Conservation (phyloP, 35 echinoderm and acorn worm species). For the Lytechinus pictus region DNA sequence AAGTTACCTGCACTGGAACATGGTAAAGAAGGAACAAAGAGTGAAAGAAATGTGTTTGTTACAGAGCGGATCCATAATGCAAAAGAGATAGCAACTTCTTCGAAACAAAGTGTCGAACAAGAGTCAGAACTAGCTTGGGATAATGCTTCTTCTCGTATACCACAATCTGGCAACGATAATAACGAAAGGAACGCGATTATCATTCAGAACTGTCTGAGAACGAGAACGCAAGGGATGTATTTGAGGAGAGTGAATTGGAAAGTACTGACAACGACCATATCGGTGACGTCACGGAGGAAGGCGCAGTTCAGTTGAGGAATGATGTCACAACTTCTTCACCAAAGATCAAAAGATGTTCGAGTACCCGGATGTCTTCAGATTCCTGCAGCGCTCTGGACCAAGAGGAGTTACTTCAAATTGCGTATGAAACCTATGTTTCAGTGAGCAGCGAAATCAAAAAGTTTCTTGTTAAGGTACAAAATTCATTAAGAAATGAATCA, state of each 20-base stretch:
- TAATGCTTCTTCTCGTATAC: neutral
- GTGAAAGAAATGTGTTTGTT: neutral
- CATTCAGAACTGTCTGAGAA: neutral
- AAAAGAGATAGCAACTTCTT: neutral
- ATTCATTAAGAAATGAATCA: too few relatives aligned
- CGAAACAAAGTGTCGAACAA: neutral
- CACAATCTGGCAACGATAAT: neutral
- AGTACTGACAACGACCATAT: neutral
- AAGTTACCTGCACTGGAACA: neutral
- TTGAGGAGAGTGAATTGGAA: neutral
- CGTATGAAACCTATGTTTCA: neutral
- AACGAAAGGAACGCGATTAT: neutral
- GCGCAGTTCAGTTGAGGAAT: neutral
- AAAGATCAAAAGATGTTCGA: neutral
- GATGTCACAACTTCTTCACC: neutral
- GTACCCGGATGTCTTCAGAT: neutral
- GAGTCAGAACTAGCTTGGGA: neutral
- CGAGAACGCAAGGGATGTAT: neutral
- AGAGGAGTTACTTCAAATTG: neutral
- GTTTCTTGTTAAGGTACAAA: conserved; percentile 6
- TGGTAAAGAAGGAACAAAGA: neutral
- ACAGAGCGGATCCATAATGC: neutral
- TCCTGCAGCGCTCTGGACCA: neutral
- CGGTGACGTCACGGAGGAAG: neutral
- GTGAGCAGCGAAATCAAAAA: conserved; percentile 27